These are phyloP conservation scores for Ochlodes sylvanus DNA, from an alignment of 2,888 invertebrate species.

Conservation along the genomic window DNA sequence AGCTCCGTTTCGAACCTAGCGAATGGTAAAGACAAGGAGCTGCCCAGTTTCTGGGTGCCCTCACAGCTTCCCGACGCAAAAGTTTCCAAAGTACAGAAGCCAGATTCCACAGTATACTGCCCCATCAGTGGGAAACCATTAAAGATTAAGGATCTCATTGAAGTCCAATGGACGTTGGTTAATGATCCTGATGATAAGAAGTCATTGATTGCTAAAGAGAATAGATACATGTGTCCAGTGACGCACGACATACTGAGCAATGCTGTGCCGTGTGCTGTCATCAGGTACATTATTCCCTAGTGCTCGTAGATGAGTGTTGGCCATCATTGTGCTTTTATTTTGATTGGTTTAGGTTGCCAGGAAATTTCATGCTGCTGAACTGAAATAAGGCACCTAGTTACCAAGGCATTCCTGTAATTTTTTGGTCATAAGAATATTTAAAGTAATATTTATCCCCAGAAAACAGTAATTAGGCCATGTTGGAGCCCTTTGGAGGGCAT, in stretches of 20 bases:
- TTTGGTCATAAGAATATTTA: too few species aligned
- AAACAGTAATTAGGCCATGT: too few species aligned
- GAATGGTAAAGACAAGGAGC: slow-evolving; percentile 89
- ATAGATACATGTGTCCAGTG: slow-evolving; percentile 98
- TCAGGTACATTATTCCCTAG: slow-evolving; percentile 86
- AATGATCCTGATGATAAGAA: slow-evolving; percentile 95
- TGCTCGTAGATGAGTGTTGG: too few species aligned
- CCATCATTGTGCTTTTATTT: too few species aligned
- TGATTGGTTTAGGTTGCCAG: too few species aligned
- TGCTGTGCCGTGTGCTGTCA: slow-evolving; percentile 96
- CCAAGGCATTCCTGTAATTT: too few species aligned
- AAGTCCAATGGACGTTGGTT: slow-evolving; percentile 96
- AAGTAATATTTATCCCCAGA: too few species aligned
- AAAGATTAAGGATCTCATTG: slow-evolving; percentile 96
- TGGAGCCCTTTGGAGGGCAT: too few species aligned
- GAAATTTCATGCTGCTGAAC: too few species aligned
- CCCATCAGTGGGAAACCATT: slow-evolving; percentile 88
- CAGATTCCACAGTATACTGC: slow-evolving; percentile 73
- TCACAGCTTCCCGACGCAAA: slow-evolving; percentile 95
- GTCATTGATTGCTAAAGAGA: slow-evolving; percentile 94
- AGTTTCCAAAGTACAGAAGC: slow-evolving; percentile 80
- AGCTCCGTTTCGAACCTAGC: slow-evolving; percentile 91
- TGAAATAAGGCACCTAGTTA: too few species aligned
- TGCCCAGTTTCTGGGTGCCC: slow-evolving; percentile 99
- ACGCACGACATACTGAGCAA: slow-evolving; percentile 98